Conservation (phyloP, 2,113 vertebrate genomes). For the Leiothrix lutea region DNA sequence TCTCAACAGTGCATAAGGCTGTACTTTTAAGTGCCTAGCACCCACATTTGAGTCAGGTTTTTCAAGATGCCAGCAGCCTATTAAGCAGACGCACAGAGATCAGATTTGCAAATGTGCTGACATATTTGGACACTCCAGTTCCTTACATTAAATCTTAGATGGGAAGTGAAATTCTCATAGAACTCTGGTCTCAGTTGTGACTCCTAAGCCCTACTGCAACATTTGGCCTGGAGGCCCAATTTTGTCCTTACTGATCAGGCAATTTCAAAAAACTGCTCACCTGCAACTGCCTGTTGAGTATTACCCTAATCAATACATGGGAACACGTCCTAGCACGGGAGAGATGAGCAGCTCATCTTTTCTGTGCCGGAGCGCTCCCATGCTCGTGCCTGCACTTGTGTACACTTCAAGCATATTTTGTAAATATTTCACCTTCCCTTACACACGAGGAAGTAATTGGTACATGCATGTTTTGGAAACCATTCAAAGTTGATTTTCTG, state of each 20-base stretch:
- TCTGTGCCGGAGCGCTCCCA: rapidly evolving
- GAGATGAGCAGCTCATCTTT: neutral
- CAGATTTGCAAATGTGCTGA: neutral
- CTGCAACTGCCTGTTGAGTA: neutral
- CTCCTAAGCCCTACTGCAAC: neutral
- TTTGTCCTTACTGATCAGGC: slow-evolving; percentile 10
- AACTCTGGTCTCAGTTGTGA: neutral
- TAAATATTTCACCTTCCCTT: slow-evolving; percentile 49
- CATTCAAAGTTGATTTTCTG: slow-evolving; percentile 57
- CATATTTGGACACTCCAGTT: neutral
- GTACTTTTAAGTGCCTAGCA: neutral
- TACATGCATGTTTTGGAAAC: slow-evolving; percentile 59
- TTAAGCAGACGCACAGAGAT: neutral
- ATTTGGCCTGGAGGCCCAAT: neutral
- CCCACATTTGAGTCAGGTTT: slow-evolving; percentile 8
- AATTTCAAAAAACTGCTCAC: slow-evolving; percentile 46
- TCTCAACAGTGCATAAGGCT: neutral
- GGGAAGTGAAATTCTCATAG: neutral
- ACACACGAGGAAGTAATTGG: slow-evolving; percentile 47
- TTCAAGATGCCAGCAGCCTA: neutral
- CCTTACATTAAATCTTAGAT: neutral
- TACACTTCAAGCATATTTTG: neutral
- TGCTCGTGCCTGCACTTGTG: rapidly evolving
- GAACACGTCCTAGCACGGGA: neutral
- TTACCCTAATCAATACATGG: neutral